Conservation (phyloP, 2,113 vertebrate genomes). For the Protobothrops mucrosquamatus region DNA sequence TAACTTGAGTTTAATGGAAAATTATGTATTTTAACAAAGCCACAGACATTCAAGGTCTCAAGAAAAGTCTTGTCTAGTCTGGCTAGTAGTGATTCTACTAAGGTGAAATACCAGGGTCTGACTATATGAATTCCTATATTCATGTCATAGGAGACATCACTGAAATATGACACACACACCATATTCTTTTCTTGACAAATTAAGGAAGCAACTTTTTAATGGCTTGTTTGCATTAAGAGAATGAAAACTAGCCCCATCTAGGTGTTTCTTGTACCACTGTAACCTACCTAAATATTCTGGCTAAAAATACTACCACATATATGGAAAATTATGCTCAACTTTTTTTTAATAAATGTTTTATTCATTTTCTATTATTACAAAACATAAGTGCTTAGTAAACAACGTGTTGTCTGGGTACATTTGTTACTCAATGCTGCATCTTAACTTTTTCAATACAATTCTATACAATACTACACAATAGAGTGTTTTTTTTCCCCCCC, state of each 20-base stretch:
- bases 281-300: neutral
- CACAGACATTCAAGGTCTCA: neutral
- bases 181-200: neutral
- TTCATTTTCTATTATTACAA: no score
- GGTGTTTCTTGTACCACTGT: neutral
- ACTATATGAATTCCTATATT: neutral
- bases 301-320: neutral
- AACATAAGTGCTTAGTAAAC: no score
- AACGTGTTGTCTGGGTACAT: no score
- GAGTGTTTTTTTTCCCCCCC: no score
- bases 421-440: no score
- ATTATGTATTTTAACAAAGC: neutral
- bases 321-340: neutral
- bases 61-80: neutral
- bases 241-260: neutral
- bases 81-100: no score
- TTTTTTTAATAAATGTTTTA: neutral
- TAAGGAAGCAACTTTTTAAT: neutral
- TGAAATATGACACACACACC: neutral
- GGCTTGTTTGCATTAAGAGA: neutral
- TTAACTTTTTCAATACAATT: no score
- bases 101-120: neutral
- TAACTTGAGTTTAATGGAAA: neutral
- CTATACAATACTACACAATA: no score
- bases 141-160: neutral